Base-by-base conservation (phyloP, 2,113 vertebrate species). In the Thunnus thynnus region DNA sequence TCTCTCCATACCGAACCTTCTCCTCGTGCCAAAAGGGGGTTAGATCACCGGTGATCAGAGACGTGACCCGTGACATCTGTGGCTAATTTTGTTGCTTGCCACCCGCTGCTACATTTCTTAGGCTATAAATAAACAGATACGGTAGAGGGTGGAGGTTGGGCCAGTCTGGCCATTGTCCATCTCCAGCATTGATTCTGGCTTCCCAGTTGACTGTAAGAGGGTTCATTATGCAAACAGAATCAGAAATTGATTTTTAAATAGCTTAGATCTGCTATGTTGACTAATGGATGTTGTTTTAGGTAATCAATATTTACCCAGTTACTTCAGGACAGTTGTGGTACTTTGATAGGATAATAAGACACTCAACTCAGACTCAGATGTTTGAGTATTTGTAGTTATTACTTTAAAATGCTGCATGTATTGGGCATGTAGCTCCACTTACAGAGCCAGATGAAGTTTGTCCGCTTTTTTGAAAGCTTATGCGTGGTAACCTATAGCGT, bases 231-330 rank as follows among this genome's bases (percentile, higher is more conserved):
- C 67, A 88, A 83, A 82, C 60, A 22, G 14, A 55, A 72, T 64
- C 60, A 64, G 6, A 71, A 18, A 83, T 66, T 16, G 80, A 71
- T 86, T 78, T 90, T 71, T 76, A 65, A 81, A 72, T 61, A 70
- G 65, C 66, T 66, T 80, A 62, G 12, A 73, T 69, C 70, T 60
- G 60, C 52, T 14, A 0, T 27, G 67, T 65, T 70, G 44, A 51
- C 74, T 72, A 87, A 89, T 83, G 60, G 88, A 54, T 65, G 65
- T 44, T 71, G 44, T 69, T 51, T 80, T 9, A 67, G 9, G 11
- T 17, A 71, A 83, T 85, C 76, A 57, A 78, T 80, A 7, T 75
- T 51, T 30, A 36, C 16, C 46, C 3, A 11, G 51, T 66, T 0
- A 10, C 57, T 65, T 62, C 17, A 36, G 65, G 55, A 18, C 67